Evolutionary conservation across 1,140 invertebrate species (phyloP), one percentile per base, ranked within the genome.

Genomic region (Argopecten irradians): DNA sequence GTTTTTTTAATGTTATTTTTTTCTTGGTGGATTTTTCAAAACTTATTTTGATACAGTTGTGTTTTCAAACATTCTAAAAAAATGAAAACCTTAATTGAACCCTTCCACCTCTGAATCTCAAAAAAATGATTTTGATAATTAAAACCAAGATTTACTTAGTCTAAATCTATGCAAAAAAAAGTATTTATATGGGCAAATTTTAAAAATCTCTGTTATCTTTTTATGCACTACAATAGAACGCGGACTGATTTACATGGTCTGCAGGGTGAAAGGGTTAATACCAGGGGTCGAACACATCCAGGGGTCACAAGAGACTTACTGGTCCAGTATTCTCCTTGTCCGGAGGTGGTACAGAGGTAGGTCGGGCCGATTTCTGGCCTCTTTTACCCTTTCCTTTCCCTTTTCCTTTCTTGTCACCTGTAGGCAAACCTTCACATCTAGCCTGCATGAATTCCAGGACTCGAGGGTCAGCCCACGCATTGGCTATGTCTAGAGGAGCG

Each of bases 371-470:
- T 82, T 88, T 92, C 90, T 84, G 87, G 19, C 87, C 87, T 22
- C 91, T 90, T 34, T 89, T 89, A 34, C 91, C 90, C 13, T 90
- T 92, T 43, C 92, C 92, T 85, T 93, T 92, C 32, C 92, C 92
- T 34, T 86, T 86, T 16, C 90, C 92, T 85, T 92, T 92, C 46
- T 94, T 94, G 43, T 94, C 93, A 36, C 93, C 90, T 13, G 92
- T 88, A 14, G 95, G 94, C 83, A 95, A 86, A 55, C 90, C 91
- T 16, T 95, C 95, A 92, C 93, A 95, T 90, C 95, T 96, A 28
- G 91, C 86, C 91, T 94, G 93, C n/a, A 96, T 93, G 13, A 93
- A 86, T 43, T 94, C 90, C 41, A 93, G 90, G 13, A 95, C 94
- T n/a, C 94, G 87, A 22, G 93, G 92, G 90, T 96, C 95, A 35